Conservation (phyloP, 1,140 invertebrate genomes). For the Chionoecetes opilio region DNA sequence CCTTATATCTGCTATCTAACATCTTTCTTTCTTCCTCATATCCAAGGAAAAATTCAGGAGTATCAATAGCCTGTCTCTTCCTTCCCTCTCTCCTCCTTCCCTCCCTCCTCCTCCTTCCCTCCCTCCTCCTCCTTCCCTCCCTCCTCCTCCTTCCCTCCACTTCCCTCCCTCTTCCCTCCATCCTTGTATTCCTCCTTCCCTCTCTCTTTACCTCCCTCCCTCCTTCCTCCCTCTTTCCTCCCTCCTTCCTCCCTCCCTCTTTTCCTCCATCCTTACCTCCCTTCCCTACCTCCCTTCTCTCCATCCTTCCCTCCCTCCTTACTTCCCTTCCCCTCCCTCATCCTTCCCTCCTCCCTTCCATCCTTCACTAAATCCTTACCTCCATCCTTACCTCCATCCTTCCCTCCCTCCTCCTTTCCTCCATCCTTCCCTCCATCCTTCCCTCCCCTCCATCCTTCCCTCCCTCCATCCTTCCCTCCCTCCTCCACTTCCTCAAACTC, state of each 20-base stretch:
- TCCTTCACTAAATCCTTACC: not conserved
- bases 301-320: too few species aligned
- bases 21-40: too few species aligned
- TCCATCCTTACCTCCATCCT: not conserved
- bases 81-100: too few species aligned
- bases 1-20: too few species aligned
- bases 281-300: not conserved
- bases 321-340: not conserved
- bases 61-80: too few species aligned
- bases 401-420: not conserved
- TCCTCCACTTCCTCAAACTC: not conserved
- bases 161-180: too few species aligned
- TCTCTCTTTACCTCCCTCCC: not conserved
- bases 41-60: too few species aligned
- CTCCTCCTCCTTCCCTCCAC: too few species aligned
- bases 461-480: not conserved
- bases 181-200: too few species aligned
- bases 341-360: not conserved
- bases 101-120: too few species aligned
- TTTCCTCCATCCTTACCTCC: not conserved
- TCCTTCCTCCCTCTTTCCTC: not conserved
- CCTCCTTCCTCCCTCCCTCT: not conserved
- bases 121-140: too few species aligned
- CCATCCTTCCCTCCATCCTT: not conserved
- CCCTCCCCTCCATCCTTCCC: not conserved